Base-by-base conservation (phyloP, 2,113 vertebrate species). In the Phyllostomus discolor region DNA sequence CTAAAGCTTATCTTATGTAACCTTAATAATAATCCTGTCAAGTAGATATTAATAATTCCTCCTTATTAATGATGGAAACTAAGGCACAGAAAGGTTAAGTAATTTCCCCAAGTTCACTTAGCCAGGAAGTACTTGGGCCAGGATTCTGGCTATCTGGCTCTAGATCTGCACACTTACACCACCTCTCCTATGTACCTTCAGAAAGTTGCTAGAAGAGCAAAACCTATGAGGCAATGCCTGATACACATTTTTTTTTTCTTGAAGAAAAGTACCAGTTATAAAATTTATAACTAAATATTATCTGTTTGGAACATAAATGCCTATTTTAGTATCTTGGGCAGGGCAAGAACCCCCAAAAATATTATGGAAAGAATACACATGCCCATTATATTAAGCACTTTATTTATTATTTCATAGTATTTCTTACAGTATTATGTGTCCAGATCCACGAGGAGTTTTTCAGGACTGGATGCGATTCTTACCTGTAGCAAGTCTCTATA, bases 211-310 rank as follows among this genome's bases (percentile, higher is more conserved):
- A 4, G 31, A 82, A 73, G 20, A 79, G 10, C 41, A 90, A 88
- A 95, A 50, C 7, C 50, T 78, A 16, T 22, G 69, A 46, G 72
- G 11, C 12, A 90, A 64, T 41, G n/a, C 20, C 10, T 62, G 10
- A 5, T 59, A 11, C 12, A 78, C 26, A 62, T 59, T 93, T 72
- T 10, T 85, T 73, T 88, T 79, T 83, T 66, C 48, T 81, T 69
- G 41, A 80, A 93, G 70, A 67, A 81, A 94, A 52, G 19, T 79
- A 46, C 67, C 75, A 84, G 3, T 82, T 79, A 67, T 0, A 4
- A 72, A 79, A 79, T 81, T 85, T 93, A 4, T 64, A 84, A 95
- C 52, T 88, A 73, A 92, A 66, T 84, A 33, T 52, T 95, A 62
- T 57, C 90, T 95, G 48, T 97, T 89, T 75, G 35, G 26, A 85